Base-by-base conservation (phyloP, 2,113 vertebrate genomes). In the Alces alces region DNA sequence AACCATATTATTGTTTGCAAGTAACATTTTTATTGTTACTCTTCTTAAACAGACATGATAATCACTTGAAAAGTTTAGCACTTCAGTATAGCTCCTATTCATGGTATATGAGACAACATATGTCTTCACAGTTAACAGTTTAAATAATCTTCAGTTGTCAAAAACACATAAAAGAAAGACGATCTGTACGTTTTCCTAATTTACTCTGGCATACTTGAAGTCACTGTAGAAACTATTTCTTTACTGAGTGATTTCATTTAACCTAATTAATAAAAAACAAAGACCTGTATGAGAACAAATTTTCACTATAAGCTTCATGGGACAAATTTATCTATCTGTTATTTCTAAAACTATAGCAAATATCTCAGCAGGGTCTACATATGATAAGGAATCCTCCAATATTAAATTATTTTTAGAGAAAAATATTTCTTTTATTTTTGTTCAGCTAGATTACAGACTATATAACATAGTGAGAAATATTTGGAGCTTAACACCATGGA, bases 331-430 rank as follows among this genome's bases (percentile, higher is more conserved):
- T 14, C 19, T 58, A 14, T 23, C n/a, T 64, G 23, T 27, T 73
- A 86, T 93, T 92, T 70, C 47, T 89, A 89, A 95, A 91, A 47
- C 61, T 70, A 55, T 60, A 93, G 30, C 57, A 91, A 82, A 95
- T 28, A 94, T 25, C 61, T 91, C 39, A 27, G 23, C 0, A 39
- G 12, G 1, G 50, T 16, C 55, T 86, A 64, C 36, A 57, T 58
- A 33, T 88, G 52, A 27, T 86, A 83, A 54, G 33, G 23, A 50
- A 76, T 95, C 55, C 33, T 85, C 80, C 6, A 39, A 23, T 60
- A 94, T 50, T 84, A 89, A 89, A 60, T 45, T 78, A 92, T 19
- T 93, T 92, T 89, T 64, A 86, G 14, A 8, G 28, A 95, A 93
- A 91, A 76, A 16, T 17, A 43, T 43, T 43, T 33, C 1, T 86